Conservation (phyloP, 2,888 invertebrate species). For the Hirtodrosophila confusa region DNA sequence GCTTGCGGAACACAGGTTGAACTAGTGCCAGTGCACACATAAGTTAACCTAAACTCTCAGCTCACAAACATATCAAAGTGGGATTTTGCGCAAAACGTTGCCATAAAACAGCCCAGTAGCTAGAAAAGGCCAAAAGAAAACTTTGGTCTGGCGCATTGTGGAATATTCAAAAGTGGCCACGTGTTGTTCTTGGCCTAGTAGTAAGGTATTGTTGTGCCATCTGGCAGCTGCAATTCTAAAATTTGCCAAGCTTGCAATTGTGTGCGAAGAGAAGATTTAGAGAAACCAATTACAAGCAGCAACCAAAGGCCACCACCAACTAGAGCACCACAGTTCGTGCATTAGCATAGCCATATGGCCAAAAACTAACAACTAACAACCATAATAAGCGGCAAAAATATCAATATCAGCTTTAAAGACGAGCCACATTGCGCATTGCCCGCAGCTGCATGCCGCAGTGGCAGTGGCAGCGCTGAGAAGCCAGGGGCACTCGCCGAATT, state of each 20-base stretch:
- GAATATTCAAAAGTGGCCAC: slow-evolving; percentile 66
- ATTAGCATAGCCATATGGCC: slow-evolving; percentile 28
- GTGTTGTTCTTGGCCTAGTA: slow-evolving; percentile 36
- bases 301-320: neutral
- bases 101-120: slow-evolving; percentile 55
- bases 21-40: slow-evolving; percentile 56
- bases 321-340: slow-evolving; percentile 7
- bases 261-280: slow-evolving; percentile 24
- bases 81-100: slow-evolving; percentile 60
- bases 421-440: slow-evolving; percentile 35
- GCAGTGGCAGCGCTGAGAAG: slow-evolving; percentile 10
- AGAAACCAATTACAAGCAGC: slow-evolving; percentile 19
- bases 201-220: slow-evolving; percentile 24
- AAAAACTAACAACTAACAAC: slow-evolving; percentile 9
- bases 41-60: slow-evolving; percentile 45
- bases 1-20: slow-evolving; percentile 21
- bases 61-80: slow-evolving; percentile 66
- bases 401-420: slow-evolving; percentile 24
- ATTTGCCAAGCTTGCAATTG: slow-evolving; percentile 51
- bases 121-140: slow-evolving; percentile 2
- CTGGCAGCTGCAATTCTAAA: slow-evolving; percentile 34
- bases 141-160: slow-evolving; percentile 36
- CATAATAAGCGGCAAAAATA: slow-evolving; percentile 35
- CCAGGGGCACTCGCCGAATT: slow-evolving; percentile 19
- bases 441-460: slow-evolving; percentile 42